phyloP scores from a whole-genome alignment of 1,140 invertebrate species.

The Ceratina australensis region DNA sequence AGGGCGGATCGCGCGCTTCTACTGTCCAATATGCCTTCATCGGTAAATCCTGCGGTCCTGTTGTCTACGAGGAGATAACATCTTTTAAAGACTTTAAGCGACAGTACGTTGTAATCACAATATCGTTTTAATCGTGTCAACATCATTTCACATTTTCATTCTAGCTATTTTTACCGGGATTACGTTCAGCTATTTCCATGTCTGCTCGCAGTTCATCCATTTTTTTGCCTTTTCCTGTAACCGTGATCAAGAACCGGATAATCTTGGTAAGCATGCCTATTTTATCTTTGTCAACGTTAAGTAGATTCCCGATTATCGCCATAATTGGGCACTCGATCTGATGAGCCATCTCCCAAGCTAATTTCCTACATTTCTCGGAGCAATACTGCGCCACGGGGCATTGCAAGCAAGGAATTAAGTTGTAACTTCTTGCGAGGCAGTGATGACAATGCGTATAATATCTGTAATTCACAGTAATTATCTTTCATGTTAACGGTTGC shows the following conservation, averaged over 20 bases:
- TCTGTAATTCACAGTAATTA: slow-evolving; percentile 65
- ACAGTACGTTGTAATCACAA: slow-evolving; percentile 25
- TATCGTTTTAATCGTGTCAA: background rate
- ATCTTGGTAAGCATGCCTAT: slow-evolving; percentile 78
- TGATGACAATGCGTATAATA: slow-evolving; percentile 87
- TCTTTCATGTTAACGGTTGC: background rate
- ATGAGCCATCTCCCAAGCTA: slow-evolving; percentile 81
- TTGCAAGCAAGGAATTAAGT: slow-evolving; percentile 79
- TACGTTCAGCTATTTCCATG: slow-evolving; percentile 68
- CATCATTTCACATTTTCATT: slow-evolving; percentile 31
- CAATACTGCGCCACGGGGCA: slow-evolving; percentile 81
- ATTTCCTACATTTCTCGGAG: slow-evolving; percentile 79
- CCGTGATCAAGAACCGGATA: slow-evolving; percentile 74
- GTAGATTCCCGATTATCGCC: slow-evolving; percentile 71
- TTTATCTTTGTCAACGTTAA: slow-evolving; percentile 77
- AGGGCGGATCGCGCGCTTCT: slow-evolving; percentile 68
- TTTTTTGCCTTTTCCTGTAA: slow-evolving; percentile 71
- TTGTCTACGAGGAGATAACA: slow-evolving; percentile 62
- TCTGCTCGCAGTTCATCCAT: slow-evolving; percentile 72
- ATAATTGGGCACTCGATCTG: slow-evolving; percentile 82
- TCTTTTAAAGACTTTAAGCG: background rate
- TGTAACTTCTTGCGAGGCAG: slow-evolving; percentile 85
- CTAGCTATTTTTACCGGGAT: slow-evolving; percentile 67
- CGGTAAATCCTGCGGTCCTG: slow-evolving; percentile 76
- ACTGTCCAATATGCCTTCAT: slow-evolving; percentile 68